These are phyloP conservation scores for Sebastes umbrosus DNA, from an alignment of 2,797 vertebrate genomes.

Conservation along the genomic window DNA sequence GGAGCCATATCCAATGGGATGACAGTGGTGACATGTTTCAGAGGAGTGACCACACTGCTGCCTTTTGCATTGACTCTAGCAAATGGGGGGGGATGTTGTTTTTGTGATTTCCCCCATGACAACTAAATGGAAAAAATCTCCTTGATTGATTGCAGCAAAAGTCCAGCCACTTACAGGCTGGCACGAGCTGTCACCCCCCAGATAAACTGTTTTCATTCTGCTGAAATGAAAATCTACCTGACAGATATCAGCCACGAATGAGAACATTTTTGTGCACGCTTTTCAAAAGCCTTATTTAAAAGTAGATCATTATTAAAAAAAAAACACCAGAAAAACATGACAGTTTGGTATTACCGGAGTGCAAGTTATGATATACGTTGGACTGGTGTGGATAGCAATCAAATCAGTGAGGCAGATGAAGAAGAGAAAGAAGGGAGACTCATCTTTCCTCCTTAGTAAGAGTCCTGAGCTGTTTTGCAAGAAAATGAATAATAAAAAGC, in stretches of 20 bases:
- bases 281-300: background rate
- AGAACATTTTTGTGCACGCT: conserved; percentile 1
- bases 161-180: conserved; percentile 30
- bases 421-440: background rate
- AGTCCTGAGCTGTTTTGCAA: conserved; percentile 15
- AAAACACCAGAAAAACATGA: background rate
- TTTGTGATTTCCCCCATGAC: conserved; percentile 40
- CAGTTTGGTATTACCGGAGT: too few species aligned
- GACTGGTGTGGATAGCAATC: background rate
- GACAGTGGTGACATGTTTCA: background rate
- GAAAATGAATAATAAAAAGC: conserved; percentile 48
- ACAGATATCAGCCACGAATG: background rate
- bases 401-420: background rate
- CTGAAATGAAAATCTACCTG: conserved; percentile 41
- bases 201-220: conserved; percentile 45
- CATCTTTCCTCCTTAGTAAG: background rate
- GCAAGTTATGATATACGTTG: background rate
- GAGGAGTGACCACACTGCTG: background rate
- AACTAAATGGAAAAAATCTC: conserved; percentile 54
- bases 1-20: background rate
- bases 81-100: conserved; percentile 7
- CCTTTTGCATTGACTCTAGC: conserved; percentile 18
- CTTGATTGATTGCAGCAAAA: conserved; percentile 62
- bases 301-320: background rate
- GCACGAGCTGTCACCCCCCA: conserved; percentile 47